A percentile compares a stretch with the other conserved stretches of the same genome.
Conservation (phyloP, 2,797 vertebrate genomes). For the Champsocephalus gunnari region DNA sequence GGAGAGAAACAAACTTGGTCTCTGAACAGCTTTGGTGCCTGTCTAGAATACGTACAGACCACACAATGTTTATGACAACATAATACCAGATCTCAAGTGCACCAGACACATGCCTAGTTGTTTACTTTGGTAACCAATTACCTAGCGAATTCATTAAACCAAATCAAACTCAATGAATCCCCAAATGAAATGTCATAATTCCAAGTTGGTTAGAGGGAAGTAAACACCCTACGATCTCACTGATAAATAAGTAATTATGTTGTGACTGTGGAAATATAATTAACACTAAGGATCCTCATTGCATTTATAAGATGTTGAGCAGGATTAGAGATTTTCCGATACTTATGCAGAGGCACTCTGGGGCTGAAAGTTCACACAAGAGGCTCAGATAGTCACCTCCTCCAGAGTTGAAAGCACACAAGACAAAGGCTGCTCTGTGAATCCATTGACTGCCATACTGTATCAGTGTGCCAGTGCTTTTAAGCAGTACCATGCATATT, state of each 20-base stretch:
- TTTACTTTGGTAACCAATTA: conserved; percentile 58
- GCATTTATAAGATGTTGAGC: conserved; percentile 13
- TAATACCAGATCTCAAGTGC: conserved; percentile 7
- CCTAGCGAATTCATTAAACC: conserved; percentile 52
- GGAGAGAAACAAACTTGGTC: conserved; percentile 16
- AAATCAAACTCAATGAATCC: conserved; percentile 38
- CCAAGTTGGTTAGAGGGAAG: conserved; percentile 24
- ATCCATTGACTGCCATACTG: conserved; percentile 66
- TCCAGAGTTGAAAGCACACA: conserved; percentile 59
- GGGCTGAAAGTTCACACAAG: conserved; percentile 42
- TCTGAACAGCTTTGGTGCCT: conserved; percentile 16
- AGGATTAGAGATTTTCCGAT: conserved; percentile 34
- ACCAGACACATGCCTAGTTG: conserved; percentile 45
- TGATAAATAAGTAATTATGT: conserved; percentile 60
- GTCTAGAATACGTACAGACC: conserved; percentile 23
- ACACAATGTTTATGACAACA: conserved; percentile 26
- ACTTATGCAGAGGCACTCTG: conserved; percentile 41
- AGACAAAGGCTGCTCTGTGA: conserved; percentile 73
- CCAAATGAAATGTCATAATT: conserved; percentile 45
- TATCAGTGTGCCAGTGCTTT: conserved; percentile 63
- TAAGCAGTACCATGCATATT: conserved; percentile 68
- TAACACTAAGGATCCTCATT: conserved; percentile 8
- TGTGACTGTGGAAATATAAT: conserved; percentile 20
- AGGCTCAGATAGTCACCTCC: conserved; percentile 51
- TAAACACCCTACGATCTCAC: conserved; percentile 35